Evolutionary conservation across 2,113 vertebrate species (phyloP), one percentile per base, ranked within the genome.

Genomic region (Periophthalmodon schlosseri): DNA sequence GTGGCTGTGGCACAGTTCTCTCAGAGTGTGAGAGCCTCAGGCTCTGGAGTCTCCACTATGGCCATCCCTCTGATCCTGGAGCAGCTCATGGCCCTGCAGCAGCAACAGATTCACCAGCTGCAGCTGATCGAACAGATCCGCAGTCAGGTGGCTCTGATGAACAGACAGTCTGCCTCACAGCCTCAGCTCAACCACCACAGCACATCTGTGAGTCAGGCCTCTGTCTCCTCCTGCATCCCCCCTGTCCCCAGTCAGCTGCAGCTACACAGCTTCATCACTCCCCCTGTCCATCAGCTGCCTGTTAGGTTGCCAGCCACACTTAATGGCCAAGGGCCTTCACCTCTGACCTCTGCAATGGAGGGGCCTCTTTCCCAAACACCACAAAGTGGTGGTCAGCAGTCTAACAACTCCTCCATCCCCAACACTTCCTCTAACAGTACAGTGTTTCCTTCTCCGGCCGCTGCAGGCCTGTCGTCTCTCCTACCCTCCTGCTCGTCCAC

Each of bases 101-200:
- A 99, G 88, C 98, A 99, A 85, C 98, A 99, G 90, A 96, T 99
- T 34, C 97, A 97, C 85, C 98, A 99, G 93, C 95, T 99, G 74
- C 97, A 99, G 94, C 93, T 99, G 47, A 99, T 99, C 0, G 98
- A 99, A 90, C 97, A 99, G 91, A 99, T 99, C 79, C 96, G 96
- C 70, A 98, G 95, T 83, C 98, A 99, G 82, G 97, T 99, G 84
- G 96, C 96, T 2, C 90, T 97, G 88, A 99, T 99, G 96, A 96
- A 95, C 87, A 95, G 96, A 65, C 96, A 96, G 75, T 89, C 95
- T 0, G 81, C 93, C 3, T 77, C 94, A 12, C 93, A 96, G 77
- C 91, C 95, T 0, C 80, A 95, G 0, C 91, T 97, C 70, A 94
- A 86, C 84, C 92, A 95, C 84, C 90, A 91, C 76, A 88, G 90